A percentile compares a stretch with the other conserved stretches of the same genome.
Evolutionary conservation across 2,113 vertebrate species (phyloP).

Genomic region (Eurystomus gularis): DNA sequence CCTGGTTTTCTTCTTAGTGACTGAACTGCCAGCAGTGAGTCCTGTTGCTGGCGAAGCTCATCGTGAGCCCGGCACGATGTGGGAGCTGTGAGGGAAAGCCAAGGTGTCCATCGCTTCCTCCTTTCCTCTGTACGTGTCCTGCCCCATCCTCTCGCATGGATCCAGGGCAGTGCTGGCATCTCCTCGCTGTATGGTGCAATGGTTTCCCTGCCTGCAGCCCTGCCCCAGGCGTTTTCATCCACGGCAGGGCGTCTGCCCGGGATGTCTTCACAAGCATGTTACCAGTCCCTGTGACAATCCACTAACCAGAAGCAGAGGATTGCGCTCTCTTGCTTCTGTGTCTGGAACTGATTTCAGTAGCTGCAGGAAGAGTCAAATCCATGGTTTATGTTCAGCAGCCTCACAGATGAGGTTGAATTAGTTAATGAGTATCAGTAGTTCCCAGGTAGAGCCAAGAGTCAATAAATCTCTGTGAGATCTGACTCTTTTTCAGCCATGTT

Average conservation of each 20-base stretch:
- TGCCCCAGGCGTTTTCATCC: accelerated
- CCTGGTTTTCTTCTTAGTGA: background rate
- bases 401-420: background rate
- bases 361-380: background rate
- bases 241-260: background rate
- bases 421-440: background rate
- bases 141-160: accelerated
- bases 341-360: background rate
- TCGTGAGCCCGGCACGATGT: no score
- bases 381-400: background rate
- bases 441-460: background rate
- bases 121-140: background rate
- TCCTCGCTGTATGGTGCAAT: background rate
- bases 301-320: background rate
- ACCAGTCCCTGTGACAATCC: accelerated
- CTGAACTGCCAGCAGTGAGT: background rate
- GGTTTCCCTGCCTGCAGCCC: background rate
- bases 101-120: background rate
- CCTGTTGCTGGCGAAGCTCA: background rate
- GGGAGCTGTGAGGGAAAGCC: background rate
- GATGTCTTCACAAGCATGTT: accelerated
- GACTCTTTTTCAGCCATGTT: background rate
- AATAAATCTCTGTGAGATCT: background rate
- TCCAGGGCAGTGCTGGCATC: background rate
- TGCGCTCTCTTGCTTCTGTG: background rate